Base-by-base conservation (phyloP, 2,113 vertebrate genomes). In the Laterallus jamaicensis region DNA sequence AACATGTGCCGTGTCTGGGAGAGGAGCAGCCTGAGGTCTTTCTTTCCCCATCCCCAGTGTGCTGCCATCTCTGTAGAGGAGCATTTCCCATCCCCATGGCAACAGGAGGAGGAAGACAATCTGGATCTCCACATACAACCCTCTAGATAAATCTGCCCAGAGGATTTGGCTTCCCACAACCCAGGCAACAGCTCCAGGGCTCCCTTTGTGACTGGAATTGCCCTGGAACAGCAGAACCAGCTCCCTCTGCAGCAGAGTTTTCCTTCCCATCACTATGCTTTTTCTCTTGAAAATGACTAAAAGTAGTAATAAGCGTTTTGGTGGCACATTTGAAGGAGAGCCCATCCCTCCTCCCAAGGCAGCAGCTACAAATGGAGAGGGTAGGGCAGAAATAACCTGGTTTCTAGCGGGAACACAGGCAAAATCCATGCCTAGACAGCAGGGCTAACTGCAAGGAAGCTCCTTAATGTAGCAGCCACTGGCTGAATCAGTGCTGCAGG, bases 341-440 rank as follows among this genome's bases (percentile, higher is more conserved):
- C 19, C 8, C 32, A 42, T 25, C n/a, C 50, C 22, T 40, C 49
- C 52, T 90, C 42, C 54, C 26, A 22, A 17, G 22, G 52, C 64
- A 88, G 35, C 18, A 70, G 21, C 0, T 0, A 25, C 75, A 62
- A 55, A 66, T 18, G 39, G 60, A 78, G 39, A 40, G 21, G 52
- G 28, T 21, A 75, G n/a, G 52, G 52, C 47, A 67, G 40, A 42
- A 12, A 19, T 9, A 91, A 26, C 32, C 47, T 28, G 44, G 21
- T 8, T 92, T 10, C 18, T 60, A 56, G 66, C 21, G 24, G 25
- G 35, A 22, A 7, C 2, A 11, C 50, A 44, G 21, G 40, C 1
- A 0, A 60, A 31, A 49, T 49, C 22, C 3, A 0, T 40, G 44
- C 40, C 0, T 0, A 19, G 28, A 62, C 15, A 62, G 44, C 56